Conservation (phyloP, 2,797 vertebrate genomes). For the Anguilla megastoma region DNA sequence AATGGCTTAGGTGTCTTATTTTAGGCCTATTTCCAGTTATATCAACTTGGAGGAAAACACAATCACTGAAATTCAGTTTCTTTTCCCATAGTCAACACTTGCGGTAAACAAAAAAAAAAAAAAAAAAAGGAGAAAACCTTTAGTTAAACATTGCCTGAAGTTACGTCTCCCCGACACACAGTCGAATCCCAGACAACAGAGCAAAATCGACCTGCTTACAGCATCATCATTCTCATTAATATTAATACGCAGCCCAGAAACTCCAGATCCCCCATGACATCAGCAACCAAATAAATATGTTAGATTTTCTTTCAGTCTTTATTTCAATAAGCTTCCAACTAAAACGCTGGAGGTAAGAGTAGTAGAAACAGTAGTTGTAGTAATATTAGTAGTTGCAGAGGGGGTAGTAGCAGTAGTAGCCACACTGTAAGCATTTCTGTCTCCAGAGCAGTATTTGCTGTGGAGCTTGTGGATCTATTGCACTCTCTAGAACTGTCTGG, state of each 20-base stretch:
- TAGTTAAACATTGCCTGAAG: not conserved
- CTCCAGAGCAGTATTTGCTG: slow-evolving; percentile 46
- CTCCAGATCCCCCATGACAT: slow-evolving; percentile 63
- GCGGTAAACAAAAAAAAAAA: slow-evolving; percentile 12
- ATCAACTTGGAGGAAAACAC: slow-evolving; percentile 32
- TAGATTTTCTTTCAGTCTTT: slow-evolving; percentile 64
- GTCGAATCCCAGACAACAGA: slow-evolving; percentile 1
- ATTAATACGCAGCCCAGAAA: slow-evolving; percentile 49
- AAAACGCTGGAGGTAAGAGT: slow-evolving; percentile 76
- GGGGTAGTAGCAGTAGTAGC: slow-evolving; percentile 77
- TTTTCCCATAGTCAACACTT: slow-evolving; percentile 24
- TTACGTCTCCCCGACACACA: not conserved
- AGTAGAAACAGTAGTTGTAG: slow-evolving; percentile 73
- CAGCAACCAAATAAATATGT: slow-evolving; percentile 74
- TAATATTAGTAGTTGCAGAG: slow-evolving; percentile 70
- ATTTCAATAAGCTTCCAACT: slow-evolving; percentile 73
- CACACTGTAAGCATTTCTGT: slow-evolving; percentile 50
- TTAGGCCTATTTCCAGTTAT: slow-evolving; percentile 67
- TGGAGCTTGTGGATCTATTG: slow-evolving; percentile 39
- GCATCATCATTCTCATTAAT: not conserved
- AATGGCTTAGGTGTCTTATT: slow-evolving; percentile 43
- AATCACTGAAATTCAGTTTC: not conserved
- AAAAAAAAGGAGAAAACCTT: slow-evolving; percentile 7
- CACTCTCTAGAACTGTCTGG: slow-evolving; percentile 44
- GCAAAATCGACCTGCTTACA: not conserved